Percentiles rank a stretch among this genome's conserved stretches.
These are phyloP conservation scores for Eretmochelys imbricata DNA, from an alignment of 2,113 vertebrate species.

Conservation along the genomic window DNA sequence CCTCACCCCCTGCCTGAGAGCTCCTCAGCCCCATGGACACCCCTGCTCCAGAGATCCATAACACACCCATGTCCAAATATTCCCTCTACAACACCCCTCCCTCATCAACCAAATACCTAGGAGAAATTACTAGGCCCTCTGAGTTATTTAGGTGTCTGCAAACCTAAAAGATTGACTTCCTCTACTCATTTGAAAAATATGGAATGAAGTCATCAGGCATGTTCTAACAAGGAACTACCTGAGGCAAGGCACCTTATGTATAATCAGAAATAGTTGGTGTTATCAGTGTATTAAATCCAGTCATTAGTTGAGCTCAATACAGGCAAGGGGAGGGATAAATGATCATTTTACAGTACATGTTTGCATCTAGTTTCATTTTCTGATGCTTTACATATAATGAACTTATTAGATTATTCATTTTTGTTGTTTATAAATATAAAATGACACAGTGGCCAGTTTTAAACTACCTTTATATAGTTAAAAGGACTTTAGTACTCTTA, in stretches of 20 bases:
- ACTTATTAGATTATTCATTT: not conserved
- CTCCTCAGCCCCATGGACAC: not conserved
- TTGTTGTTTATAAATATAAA: not conserved
- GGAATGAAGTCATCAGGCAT: not conserved
- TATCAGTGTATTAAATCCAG: not conserved
- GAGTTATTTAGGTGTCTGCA: not conserved
- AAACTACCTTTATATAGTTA: not conserved
- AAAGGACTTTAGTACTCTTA: not conserved
- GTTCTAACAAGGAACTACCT: not conserved
- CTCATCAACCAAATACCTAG: not conserved
- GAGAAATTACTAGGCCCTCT: not conserved
- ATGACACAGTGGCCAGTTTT: not conserved
- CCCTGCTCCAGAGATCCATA: not conserved
- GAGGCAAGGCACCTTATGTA: not conserved
- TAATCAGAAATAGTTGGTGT: not conserved
- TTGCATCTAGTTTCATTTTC: not conserved
- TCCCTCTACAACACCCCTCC: not conserved
- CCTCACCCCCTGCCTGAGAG: not conserved
- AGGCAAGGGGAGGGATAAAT: not conserved
- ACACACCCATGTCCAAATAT: not conserved
- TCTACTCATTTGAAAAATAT: not conserved
- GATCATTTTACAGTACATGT: not conserved
- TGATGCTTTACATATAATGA: not conserved
- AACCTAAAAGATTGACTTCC: not conserved
- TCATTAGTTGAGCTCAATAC: not conserved